Evolutionary conservation across 2,113 vertebrate genomes (phyloP).

Genomic region (Oenanthe melanoleuca): DNA sequence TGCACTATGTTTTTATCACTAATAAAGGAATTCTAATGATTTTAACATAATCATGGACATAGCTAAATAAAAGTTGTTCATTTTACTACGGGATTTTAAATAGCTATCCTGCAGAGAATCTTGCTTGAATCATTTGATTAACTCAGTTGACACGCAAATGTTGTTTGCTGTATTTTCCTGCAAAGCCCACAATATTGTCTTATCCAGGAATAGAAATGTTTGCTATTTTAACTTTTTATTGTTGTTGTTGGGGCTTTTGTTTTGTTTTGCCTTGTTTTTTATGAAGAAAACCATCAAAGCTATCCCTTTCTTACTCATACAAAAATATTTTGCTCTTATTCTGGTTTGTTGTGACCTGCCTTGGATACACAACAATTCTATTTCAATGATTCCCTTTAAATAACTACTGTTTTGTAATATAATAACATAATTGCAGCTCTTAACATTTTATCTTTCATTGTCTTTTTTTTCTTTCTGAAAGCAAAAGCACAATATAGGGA

Average conservation of each 20-base stretch:
- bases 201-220: neutral
- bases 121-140: neutral
- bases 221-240: neutral
- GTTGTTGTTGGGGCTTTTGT: neutral
- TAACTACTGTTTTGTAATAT: slow-evolving; percentile 36
- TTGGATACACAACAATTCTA: neutral
- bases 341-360: neutral
- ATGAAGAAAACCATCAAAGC: neutral
- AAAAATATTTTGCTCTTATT: neutral
- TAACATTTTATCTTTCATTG: slow-evolving; percentile 44
- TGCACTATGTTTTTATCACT: neutral
- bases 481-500: slow-evolving; percentile 56
- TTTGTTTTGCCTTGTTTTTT: neutral
- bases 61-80: neutral
- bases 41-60: neutral
- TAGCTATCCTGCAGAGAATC: neutral
- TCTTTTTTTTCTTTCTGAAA: slow-evolving; percentile 4
- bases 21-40: neutral
- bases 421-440: slow-evolving; percentile 58
- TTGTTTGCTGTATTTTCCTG: neutral
- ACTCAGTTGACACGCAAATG: neutral
- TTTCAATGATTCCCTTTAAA: neutral
- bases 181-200: neutral
- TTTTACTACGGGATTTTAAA: neutral
- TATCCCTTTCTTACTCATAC: neutral